phyloP scores from a whole-genome alignment of 2,113 vertebrate species.

The Riparia riparia region DNA sequence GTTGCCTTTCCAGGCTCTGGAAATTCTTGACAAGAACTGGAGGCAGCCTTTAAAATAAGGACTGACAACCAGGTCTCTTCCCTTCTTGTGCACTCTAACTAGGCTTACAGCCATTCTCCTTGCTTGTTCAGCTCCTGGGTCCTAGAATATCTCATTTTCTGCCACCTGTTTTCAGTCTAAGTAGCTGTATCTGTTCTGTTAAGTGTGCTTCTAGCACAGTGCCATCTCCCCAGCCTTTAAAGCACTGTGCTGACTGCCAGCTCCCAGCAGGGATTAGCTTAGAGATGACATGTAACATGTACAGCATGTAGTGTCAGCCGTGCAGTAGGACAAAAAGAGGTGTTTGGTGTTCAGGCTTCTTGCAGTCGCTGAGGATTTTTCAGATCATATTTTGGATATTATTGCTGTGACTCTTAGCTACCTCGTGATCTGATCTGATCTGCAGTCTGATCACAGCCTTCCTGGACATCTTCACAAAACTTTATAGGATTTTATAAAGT shows the following conservation, averaged over 20 bases:
- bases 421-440: not conserved
- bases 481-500: not conserved
- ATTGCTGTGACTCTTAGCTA: not conserved
- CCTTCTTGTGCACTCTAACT: not conserved
- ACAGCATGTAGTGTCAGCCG: fast-evolving
- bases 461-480: not conserved
- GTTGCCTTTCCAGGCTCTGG: not conserved
- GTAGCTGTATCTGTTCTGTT: not conserved
- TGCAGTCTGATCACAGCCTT: not conserved
- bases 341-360: not conserved
- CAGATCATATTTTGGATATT: not conserved
- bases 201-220: not conserved
- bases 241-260: not conserved
- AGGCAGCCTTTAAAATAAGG: not conserved
- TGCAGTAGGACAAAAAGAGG: not conserved
- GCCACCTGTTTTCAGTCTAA: not conserved
- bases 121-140: not conserved
- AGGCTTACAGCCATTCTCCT: not conserved
- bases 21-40: not conserved
- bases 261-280: not conserved
- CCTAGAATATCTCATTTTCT: not conserved
- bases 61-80: not conserved
- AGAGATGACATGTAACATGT: not conserved
- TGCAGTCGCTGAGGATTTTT: not conserved
- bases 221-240: not conserved